Base-by-base conservation (phyloP, 23 tunicate genomes). In the Halocynthia roretzi region DNA sequence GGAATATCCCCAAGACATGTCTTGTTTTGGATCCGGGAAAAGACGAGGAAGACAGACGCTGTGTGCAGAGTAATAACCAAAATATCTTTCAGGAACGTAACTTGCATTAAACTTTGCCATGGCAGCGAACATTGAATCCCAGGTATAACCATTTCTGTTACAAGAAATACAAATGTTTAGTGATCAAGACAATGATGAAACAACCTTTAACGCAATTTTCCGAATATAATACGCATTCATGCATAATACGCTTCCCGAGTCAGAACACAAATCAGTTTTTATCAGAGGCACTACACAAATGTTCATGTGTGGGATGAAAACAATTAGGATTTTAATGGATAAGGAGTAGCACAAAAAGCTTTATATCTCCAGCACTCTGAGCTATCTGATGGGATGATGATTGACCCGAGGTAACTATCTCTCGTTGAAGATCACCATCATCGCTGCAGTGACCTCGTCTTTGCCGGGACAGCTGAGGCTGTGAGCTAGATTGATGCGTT, bases 51-150 rank as follows among this genome's bases (percentile, higher is more conserved):
- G 85, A 58, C 96, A 89, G 10, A 89, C 96, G 8, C 96, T 87
- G 52, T 89, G 85, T 8, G 96, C 96, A 9, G 96, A 89, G 76
- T 89, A 89, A 70, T 89, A 84, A 22, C 96, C 96, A 55, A 84
- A 89, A 53, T 70, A 80, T 18, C 70, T 23, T 6, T 71, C 81
- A 7, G 86, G 86, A 10, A 20, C 50, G 0, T 53, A 53, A n/a
- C 64, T 18, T 53, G 78, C 19, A 54, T 74, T 74, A 31, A 74
- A 18, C 17, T 10, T 10, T 44, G 19, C 40, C 78, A 74, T 56
- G 6, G 64, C 78, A 15, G 55, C 63, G 56, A 74, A 74, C 78
- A 74, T 74, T 62, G 20, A 54, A 7, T 56, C 11, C 78, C 78
- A 74, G 8, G 78, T 53, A 54, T 53, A 74, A 0, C 63, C 78